Conservation (phyloP, 1,140 invertebrate genomes). For the Neuroterus valhalla region DNA sequence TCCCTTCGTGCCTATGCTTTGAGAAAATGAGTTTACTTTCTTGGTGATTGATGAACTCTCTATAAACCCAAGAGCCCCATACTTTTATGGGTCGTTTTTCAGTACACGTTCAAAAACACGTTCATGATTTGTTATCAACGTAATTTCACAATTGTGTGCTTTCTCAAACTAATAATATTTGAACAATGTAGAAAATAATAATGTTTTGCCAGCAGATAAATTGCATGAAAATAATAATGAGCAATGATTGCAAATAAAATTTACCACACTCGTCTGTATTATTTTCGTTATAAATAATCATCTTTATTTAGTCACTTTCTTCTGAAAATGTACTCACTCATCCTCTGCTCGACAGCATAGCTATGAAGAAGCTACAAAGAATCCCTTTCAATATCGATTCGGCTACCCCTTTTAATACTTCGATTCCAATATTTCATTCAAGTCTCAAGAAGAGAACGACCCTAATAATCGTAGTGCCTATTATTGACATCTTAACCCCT, state of each 20-base stretch:
- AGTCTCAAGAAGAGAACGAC: neutral
- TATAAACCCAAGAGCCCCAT: slow-evolving; percentile 53
- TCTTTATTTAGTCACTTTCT: slow-evolving; percentile 33
- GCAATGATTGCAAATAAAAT: too few species aligned
- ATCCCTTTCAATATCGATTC: neutral
- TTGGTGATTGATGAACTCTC: slow-evolving; percentile 65
- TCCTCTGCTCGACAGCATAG: neutral
- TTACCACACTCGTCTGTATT: slow-evolving; percentile 33
- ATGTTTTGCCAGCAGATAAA: too few species aligned
- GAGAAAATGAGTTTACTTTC: slow-evolving; percentile 67
- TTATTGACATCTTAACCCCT: neutral
- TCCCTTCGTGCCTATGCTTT: too few species aligned
- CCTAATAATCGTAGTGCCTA: neutral
- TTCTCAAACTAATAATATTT: too few species aligned
- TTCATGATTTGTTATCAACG: too few species aligned
- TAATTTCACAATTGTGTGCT: too few species aligned
- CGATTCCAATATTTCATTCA: neutral
- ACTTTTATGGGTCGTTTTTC: too few species aligned
- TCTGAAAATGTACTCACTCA: neutral
- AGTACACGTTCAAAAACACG: too few species aligned
- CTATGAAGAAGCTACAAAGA: neutral
- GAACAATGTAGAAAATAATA: too few species aligned
- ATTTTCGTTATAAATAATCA: slow-evolving; percentile 38
- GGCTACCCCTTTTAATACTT: neutral
- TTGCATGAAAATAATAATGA: too few species aligned